phyloP scores from a whole-genome alignment of 2,888 invertebrate species.

The Limnephilus lunatus region DNA sequence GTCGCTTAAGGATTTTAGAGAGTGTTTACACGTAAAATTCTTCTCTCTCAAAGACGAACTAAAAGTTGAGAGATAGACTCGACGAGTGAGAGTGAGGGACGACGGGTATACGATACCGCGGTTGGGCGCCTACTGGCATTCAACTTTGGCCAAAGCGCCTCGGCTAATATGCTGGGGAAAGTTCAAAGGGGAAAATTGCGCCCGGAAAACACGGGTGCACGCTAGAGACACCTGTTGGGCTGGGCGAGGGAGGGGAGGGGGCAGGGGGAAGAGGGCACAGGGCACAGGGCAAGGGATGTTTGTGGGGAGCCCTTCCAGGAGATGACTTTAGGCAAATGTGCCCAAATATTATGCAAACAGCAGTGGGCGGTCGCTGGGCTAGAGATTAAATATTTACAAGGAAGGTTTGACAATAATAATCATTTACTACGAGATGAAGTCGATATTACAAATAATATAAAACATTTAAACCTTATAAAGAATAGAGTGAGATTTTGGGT shows the following conservation, averaged over 20 bases:
- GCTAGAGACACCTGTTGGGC: conserved; percentile 45
- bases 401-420: neutral
- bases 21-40: neutral
- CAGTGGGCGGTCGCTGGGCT: neutral
- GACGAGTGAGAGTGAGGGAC: neutral
- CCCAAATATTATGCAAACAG: neutral
- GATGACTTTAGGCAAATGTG: neutral
- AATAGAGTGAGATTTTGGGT: no score
- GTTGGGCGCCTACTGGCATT: conserved; percentile 44
- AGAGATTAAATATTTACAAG: neutral
- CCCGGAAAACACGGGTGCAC: conserved; percentile 28
- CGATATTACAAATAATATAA: neutral
- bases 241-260: neutral
- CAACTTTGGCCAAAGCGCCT: conserved; percentile 23
- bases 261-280: neutral
- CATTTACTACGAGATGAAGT: neutral
- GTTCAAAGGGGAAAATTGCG: conserved; percentile 43
- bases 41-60: neutral
- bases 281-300: neutral
- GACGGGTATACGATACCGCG: conserved; percentile 38
- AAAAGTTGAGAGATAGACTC: neutral
- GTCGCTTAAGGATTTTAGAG: neutral
- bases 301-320: neutral
- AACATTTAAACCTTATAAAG: no score
- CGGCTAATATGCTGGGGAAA: conserved; percentile 29